Percentiles rank a stretch among this genome's conserved stretches.
Evolutionary conservation across 2,113 vertebrate species (phyloP).

Genomic region (Engraulis encrasicolus): DNA sequence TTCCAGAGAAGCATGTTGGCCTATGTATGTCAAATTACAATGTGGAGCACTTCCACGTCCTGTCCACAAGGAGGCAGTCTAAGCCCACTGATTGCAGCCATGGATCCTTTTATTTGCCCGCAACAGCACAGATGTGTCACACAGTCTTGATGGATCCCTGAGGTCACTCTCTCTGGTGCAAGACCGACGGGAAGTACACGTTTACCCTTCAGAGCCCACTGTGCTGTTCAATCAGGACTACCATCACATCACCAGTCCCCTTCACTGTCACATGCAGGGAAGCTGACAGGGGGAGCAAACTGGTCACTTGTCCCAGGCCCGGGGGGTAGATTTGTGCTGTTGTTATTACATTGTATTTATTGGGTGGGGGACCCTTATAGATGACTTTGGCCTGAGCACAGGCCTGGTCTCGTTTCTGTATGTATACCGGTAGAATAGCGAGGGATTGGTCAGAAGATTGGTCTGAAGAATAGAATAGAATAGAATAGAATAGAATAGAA

Average conservation of each 20-base stretch:
- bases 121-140: background rate
- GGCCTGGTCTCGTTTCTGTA: too few species aligned
- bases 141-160: background rate
- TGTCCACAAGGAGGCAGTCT: background rate
- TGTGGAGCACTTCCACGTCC: background rate
- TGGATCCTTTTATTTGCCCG: background rate
- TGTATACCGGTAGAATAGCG: too few species aligned
- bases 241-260: background rate
- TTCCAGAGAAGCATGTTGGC: background rate
- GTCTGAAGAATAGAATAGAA: too few species aligned
- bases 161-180: background rate
- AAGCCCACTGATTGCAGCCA: background rate
- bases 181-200: background rate
- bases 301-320: too few species aligned
- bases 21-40: background rate
- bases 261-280: background rate
- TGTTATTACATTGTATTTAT: too few species aligned
- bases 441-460: too few species aligned
- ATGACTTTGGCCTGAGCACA: too few species aligned
- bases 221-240: background rate
- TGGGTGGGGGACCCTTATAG: too few species aligned
- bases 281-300: too few species aligned
- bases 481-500: too few species aligned
- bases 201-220: constrained; percentile 8
- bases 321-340: too few species aligned